Conservation (phyloP, 1,140 invertebrate genomes). For the Aphaenogaster floridana region DNA sequence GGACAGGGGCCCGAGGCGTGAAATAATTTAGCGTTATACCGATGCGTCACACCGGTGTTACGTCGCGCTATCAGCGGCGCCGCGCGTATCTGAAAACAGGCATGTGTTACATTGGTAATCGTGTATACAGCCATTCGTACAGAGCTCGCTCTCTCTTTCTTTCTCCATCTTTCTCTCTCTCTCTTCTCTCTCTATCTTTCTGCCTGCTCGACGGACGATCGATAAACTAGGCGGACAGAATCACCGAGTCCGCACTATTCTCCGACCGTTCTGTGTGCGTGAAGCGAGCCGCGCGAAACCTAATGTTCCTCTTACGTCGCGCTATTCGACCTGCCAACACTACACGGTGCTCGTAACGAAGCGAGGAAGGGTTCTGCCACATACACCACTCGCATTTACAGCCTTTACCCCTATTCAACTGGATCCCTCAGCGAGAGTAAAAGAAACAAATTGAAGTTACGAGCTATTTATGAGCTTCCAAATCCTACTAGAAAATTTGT, state of each 20-base stretch:
- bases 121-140: not conserved
- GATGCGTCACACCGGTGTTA: conserved; percentile 21
- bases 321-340: conserved; percentile 38
- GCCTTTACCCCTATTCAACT: not conserved
- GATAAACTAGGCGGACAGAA: conserved; percentile 57
- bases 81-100: conserved; percentile 42
- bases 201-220: conserved; percentile 20
- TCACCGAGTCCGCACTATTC: conserved; percentile 38
- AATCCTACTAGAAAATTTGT: not conserved
- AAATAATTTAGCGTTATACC: conserved; percentile 24
- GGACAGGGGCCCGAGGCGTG: conserved; percentile 15
- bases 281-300: conserved; percentile 30
- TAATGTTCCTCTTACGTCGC: conserved; percentile 38
- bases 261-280: conserved; percentile 10
- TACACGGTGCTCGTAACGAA: conserved; percentile 19
- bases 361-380: conserved; percentile 11
- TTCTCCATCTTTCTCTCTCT: not conserved
- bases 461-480: conserved; percentile 39
- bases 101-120: conserved; percentile 42
- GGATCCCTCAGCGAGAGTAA: not conserved
- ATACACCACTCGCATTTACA: not conserved
- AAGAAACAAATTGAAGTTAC: conserved; percentile 26
- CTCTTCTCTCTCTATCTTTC: not conserved
- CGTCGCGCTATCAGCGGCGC: not conserved
- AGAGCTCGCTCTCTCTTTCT: not conserved